Evolutionary conservation across 2,888 invertebrate species (phyloP), one percentile per base, ranked within the genome.

Genomic region (Melanchra persicariae): DNA sequence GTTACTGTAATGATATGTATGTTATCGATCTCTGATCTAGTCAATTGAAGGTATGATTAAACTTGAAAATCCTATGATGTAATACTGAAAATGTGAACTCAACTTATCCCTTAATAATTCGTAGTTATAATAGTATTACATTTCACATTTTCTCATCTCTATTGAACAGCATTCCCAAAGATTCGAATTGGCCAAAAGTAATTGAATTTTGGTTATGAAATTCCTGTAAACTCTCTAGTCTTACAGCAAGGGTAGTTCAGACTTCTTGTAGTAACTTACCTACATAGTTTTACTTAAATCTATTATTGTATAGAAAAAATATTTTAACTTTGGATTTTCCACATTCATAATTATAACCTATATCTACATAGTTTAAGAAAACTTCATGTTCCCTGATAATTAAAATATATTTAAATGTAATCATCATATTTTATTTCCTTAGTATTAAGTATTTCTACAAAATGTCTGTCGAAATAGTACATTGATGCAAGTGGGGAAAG

Each of bases 21-120:
- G 43, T 60, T 63, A 45, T 70, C 49, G 58, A 77, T 66, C 60
- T 71, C 74, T 51, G 63, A 60, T 71, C 85, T 83, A 73, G 82
- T 82, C 82, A 77, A 74, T 73, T 79, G 61, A 47, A 65, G 37
- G 22, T 70, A 55, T 34, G 0, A 22, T 63, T 37, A 49, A 55
- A 71, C 57, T 57, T 57, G 61, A 24, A 47, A 68, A 65, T 64
- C 17, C 45, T 43, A n/a, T n/a, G 7, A 58, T 26, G 17, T 49
- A 34, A 60, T 30, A 71, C 37, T 54, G 19, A 17, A 12, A 1
- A n/a, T n/a, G 17, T 67, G 15, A 17, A 60, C 7, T 47, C 5
- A 45, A 30, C 8, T 22, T 26, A 26, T 22, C 5, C 37, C 30
- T 6, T 24, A 45, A n/a, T 15, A 45, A 17, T 70, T 26, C 7